Conservation (phyloP, 2,797 vertebrate genomes). For the Sciurus vulgaris region DNA sequence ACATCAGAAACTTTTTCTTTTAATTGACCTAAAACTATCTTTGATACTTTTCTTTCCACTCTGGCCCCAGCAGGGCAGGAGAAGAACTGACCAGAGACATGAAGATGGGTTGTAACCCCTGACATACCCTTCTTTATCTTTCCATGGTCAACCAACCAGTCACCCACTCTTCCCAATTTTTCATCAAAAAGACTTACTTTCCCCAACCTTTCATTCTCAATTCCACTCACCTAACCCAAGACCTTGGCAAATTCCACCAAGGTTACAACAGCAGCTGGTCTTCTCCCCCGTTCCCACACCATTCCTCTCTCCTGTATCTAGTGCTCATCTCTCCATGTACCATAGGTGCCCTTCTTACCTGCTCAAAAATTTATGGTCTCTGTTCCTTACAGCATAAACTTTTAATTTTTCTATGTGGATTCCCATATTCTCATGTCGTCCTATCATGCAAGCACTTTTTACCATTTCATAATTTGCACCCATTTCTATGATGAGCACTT, state of each 20-base stretch:
- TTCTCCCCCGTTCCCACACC: neutral
- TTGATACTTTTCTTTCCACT: neutral
- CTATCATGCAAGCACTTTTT: neutral
- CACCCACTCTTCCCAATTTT: conserved; percentile 3
- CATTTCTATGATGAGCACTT: neutral
- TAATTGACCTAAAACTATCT: neutral
- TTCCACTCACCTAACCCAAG: neutral
- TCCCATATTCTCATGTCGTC: neutral
- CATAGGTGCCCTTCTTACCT: neutral
- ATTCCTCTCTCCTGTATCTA: neutral
- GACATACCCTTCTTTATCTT: neutral
- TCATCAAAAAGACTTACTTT: neutral
- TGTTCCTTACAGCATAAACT: neutral
- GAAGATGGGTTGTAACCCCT: neutral
- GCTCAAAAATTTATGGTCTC: neutral
- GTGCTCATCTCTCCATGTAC: neutral
- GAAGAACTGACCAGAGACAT: neutral
- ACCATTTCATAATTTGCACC: neutral
- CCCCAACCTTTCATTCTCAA: neutral
- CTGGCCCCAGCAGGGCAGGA: neutral
- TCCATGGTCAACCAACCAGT: neutral
- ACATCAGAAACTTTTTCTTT: neutral
- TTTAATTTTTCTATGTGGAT: conserved; percentile 6
- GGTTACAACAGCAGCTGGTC: neutral
- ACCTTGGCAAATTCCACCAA: neutral